These are phyloP conservation scores for Aleiodes sp. DNA, from an alignment of 1,140 invertebrate genomes.

Conservation along the genomic window DNA sequence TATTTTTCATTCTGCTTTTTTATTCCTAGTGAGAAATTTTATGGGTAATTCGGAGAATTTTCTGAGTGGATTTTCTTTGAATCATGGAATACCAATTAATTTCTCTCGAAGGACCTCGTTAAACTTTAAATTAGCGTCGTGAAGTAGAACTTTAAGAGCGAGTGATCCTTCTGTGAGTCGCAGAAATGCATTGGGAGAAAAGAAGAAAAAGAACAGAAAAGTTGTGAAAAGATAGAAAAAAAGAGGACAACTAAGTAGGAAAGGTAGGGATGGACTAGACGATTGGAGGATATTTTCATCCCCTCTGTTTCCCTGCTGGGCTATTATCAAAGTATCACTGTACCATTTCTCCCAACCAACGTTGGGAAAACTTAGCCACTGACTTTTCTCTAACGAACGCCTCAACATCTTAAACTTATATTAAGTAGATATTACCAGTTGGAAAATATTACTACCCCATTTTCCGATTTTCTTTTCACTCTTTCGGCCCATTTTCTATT, in stretches of 20 bases:
- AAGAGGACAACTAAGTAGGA: too few species aligned
- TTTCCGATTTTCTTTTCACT: background rate
- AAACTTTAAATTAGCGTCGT: slow-evolving; percentile 42
- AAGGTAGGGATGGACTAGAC: background rate
- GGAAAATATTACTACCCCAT: background rate
- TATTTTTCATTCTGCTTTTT: too few species aligned
- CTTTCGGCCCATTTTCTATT: background rate
- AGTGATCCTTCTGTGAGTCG: slow-evolving; percentile 25
- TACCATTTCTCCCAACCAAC: background rate
- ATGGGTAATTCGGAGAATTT: background rate
- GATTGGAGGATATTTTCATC: too few species aligned
- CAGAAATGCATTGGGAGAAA: background rate
- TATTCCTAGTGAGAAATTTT: background rate
- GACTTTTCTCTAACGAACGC: slow-evolving; percentile 25
- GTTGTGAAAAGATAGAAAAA: background rate
- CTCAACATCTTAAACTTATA: slow-evolving; percentile 18
- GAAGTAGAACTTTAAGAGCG: slow-evolving; percentile 23
- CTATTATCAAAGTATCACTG: slow-evolving; percentile 24
- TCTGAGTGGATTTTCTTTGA: background rate
- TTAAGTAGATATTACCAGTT: slow-evolving; percentile 23
- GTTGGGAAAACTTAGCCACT: background rate
- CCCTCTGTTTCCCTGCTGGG: background rate
- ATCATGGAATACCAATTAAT: slow-evolving; percentile 34
- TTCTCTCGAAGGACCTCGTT: slow-evolving; percentile 35
- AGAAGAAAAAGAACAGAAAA: slow-evolving; percentile 8